Conservation (phyloP, 23 tunicate genomes). For the Trididemnum miniatum region DNA sequence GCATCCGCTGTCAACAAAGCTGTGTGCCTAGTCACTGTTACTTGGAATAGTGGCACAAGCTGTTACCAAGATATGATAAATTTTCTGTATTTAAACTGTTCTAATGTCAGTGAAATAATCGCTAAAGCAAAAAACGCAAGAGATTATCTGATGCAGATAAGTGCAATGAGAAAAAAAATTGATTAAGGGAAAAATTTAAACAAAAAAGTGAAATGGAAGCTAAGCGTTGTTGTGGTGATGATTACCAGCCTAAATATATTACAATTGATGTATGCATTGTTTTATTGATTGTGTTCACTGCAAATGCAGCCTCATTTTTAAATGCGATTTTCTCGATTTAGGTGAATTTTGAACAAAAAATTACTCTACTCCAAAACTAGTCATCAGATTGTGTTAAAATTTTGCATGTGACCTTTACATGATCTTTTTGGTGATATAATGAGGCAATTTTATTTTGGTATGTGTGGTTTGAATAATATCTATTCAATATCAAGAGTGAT, state of each 20-base stretch:
- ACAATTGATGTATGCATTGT: neutral
- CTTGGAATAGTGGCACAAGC: conserved; percentile 35
- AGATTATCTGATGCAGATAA: neutral
- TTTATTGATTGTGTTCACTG: neutral
- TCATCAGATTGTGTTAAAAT: neutral
- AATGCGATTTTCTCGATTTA: conserved; percentile 25
- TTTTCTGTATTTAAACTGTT: neutral
- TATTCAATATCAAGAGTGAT: too few relatives aligned
- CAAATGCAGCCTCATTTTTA: too few relatives aligned
- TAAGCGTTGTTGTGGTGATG: neutral
- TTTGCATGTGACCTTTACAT: neutral
- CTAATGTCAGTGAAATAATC: neutral
- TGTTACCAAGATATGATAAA: neutral
- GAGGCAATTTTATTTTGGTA: neutral
- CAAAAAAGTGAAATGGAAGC: neutral
- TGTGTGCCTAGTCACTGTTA: neutral
- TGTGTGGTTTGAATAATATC: neutral
- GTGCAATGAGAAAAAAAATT: neutral
- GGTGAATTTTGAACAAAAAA: neutral
- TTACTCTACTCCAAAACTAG: conserved; percentile 15
- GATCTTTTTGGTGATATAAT: neutral
- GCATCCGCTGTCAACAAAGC: conserved; percentile 24
- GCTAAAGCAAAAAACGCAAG: neutral
- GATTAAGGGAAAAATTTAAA: neutral
- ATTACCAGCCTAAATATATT: conserved; percentile 4